Evolutionary conservation across 2,113 vertebrate genomes (phyloP), one percentile per base, ranked within the genome.

Genomic region (Hipposideros armiger): DNA sequence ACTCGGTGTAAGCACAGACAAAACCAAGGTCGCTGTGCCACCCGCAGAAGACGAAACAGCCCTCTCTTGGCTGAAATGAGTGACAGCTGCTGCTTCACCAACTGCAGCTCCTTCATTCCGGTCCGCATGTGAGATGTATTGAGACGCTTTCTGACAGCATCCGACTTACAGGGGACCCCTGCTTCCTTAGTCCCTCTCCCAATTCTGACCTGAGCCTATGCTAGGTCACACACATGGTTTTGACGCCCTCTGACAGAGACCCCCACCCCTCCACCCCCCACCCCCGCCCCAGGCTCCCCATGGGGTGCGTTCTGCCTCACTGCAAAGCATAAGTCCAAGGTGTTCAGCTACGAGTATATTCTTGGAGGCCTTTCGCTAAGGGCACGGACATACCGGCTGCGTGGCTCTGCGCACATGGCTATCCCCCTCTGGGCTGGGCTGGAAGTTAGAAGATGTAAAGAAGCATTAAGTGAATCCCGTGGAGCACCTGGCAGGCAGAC

Each of bases 251-350:
- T 36, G 36, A 36, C 36, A 36, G 30, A 7, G 5, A 26, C 17
- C 36, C 36, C 36, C 36, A 36, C 36, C 36, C 36, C 36, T 36
- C 36, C 36, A 36, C 3, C 16, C 4, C 9, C 1, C 52, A 80
- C 1, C 17, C 3, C 16, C 3, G 4, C 2, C 62, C 86, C 1
- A 36, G 40, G n/a, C 0, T 36, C 14, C 56, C 28, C 19, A 0
- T 0, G 4, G 40, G 6, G 1, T 7, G 7, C 2, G 11, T 11
- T 1, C 26, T 32, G 15, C 70, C 45, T 26, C 9, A 4, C 8
- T 15, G 20, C 40, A 7, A 2, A 1, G 1, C 2, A 1, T 1
- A 2, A 36, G 11, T 20, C 42, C 4, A 1, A 9, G 13, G 6
- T 14, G 60, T 5, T 10, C 28, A 26, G 0, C 58, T 8, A 0